phyloP scores from a whole-genome alignment of 1,140 invertebrate species.

The Apis dorsata region DNA sequence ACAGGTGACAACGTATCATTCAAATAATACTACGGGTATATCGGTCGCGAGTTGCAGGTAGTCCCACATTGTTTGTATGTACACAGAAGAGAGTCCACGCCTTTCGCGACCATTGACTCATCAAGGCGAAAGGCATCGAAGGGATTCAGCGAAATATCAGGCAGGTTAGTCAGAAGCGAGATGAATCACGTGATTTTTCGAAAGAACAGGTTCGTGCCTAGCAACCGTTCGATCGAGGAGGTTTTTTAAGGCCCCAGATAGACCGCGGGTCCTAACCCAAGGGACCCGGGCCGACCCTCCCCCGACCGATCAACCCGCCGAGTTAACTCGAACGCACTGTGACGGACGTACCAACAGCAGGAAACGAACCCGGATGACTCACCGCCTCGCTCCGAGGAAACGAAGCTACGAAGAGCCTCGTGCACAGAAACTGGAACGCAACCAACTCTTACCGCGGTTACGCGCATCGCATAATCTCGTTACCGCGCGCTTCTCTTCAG shows the following conservation, averaged over 20 bases:
- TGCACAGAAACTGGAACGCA: slow-evolving; percentile 43
- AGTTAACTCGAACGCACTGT: slow-evolving; percentile 39
- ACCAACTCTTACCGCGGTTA: slow-evolving; percentile 49
- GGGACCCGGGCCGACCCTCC: not conserved
- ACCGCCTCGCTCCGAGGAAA: slow-evolving; percentile 57
- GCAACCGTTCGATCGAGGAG: slow-evolving; percentile 48
- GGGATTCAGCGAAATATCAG: slow-evolving; percentile 71
- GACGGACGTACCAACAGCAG: slow-evolving; percentile 39
- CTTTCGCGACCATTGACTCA: slow-evolving; percentile 69
- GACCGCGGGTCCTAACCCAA: not conserved
- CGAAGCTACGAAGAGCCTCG: slow-evolving; percentile 9
- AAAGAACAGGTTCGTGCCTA: slow-evolving; percentile 67
- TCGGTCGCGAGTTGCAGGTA: not conserved
- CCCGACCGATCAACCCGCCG: not conserved
- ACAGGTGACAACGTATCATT: slow-evolving; percentile 24
- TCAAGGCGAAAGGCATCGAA: slow-evolving; percentile 68
- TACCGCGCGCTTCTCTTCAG: slow-evolving; percentile 28
- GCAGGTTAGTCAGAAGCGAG: slow-evolving; percentile 74
- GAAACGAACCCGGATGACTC: slow-evolving; percentile 72
- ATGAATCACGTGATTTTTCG: slow-evolving; percentile 75
- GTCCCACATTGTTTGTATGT: slow-evolving; percentile 43
- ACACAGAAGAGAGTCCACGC: not conserved
- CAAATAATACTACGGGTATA: not conserved
- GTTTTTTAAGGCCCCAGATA: slow-evolving; percentile 36
- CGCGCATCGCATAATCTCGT: slow-evolving; percentile 68